These are phyloP conservation scores for Atherinosoma microstoma DNA, from an alignment of 2,797 vertebrate species.

Conservation along the genomic window DNA sequence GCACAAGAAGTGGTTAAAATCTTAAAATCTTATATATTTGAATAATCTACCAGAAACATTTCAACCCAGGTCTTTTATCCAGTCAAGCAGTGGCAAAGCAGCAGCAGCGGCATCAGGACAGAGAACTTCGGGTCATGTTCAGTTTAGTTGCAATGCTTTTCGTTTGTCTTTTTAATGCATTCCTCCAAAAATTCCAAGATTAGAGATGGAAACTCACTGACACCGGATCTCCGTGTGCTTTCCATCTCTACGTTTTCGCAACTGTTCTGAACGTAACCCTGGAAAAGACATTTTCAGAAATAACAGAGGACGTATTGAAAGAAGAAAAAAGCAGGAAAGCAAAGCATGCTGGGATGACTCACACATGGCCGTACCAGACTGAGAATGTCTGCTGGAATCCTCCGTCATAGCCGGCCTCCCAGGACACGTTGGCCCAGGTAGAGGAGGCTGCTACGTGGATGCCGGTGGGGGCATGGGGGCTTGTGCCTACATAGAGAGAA, in stretches of 20 bases:
- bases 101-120: constrained; percentile 51
- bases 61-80: constrained; percentile 26
- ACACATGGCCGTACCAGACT: constrained; percentile 99
- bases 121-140: constrained; percentile 67
- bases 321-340: constrained; percentile 92
- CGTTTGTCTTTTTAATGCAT: background rate
- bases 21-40: background rate
- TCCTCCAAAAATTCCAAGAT: constrained; percentile 34
- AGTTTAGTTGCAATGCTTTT: constrained; percentile 58
- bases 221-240: constrained; percentile 51
- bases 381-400: constrained; percentile 99
- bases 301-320: constrained; percentile 63
- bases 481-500: constrained; percentile 88
- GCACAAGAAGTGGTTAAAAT: background rate
- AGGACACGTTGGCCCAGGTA: constrained; percentile 96
- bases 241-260: constrained; percentile 59
- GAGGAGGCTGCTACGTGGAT: constrained; percentile 91
- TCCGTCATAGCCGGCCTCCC: constrained; percentile 95
- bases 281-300: constrained; percentile 61
- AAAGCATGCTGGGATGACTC: constrained; percentile 99
- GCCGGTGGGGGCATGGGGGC: constrained; percentile 92
- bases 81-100: constrained; percentile 54
- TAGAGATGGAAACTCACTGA: constrained; percentile 64
- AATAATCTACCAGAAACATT: constrained; percentile 1
- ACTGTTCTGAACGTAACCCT: constrained; percentile 77